Percentiles rank a stretch among this genome's conserved stretches.
Conservation (phyloP, 1,140 invertebrate species). For the Sycophila sp. region DNA sequence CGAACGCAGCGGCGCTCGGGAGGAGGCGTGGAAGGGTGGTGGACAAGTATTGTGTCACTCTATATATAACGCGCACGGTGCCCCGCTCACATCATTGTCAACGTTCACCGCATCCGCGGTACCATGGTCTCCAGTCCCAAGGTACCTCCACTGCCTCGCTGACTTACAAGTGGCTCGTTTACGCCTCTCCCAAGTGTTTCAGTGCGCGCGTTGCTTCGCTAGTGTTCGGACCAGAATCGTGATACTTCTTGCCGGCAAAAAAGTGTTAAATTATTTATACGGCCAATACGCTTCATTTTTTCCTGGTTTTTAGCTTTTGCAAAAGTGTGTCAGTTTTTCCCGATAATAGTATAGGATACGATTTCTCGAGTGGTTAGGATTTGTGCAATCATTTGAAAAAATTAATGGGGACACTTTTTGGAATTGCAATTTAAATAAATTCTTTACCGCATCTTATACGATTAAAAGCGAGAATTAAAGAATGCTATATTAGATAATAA, state of each 20-base stretch:
- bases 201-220: constrained; percentile 46
- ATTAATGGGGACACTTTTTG: too few species aligned
- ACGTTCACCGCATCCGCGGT: constrained; percentile 66
- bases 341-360: too few species aligned
- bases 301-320: too few species aligned
- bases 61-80: constrained; percentile 56
- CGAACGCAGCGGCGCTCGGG: background rate
- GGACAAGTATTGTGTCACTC: constrained; percentile 60
- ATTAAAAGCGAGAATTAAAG: too few species aligned
- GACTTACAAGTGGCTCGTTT: constrained; percentile 41
- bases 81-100: constrained; percentile 61
- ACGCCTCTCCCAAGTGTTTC: constrained; percentile 47
- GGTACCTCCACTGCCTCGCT: constrained; percentile 48
- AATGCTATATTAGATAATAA: too few species aligned
- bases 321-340: too few species aligned
- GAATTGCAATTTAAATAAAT: too few species aligned
- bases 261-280: too few species aligned
- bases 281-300: too few species aligned
- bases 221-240: constrained; percentile 21
- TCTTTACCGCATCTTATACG: too few species aligned
- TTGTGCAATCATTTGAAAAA: too few species aligned
- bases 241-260: background rate
- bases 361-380: too few species aligned
- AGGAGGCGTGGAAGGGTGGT: constrained; percentile 40
- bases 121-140: constrained; percentile 65